Evolutionary conservation across 1,140 invertebrate species (phyloP), one percentile per base, ranked within the genome.

Genomic region (Portunus trituberculatus): DNA sequence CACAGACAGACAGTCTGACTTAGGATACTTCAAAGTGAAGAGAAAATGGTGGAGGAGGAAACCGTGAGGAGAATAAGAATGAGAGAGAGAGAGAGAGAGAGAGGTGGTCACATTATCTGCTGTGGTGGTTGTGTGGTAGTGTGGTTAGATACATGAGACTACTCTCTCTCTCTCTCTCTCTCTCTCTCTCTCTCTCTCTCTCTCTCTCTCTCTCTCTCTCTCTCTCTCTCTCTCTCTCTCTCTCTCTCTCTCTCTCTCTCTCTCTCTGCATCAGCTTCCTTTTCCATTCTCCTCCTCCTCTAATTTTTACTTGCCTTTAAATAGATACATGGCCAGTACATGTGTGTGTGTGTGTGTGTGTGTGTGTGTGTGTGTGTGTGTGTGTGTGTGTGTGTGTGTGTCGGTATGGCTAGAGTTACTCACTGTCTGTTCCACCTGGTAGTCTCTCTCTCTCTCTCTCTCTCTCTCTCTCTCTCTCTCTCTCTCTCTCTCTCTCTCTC

Each of bases 41-140:
- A 76, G 67, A 76, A 59, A 76, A 76, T 76, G 67, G 67, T 7
- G 25, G 67, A 76, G 67, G 67, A 76, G 52, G 52, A 76, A 8
- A 76, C 0, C 67, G 67, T 76, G 67, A n/a, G 20, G 67, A 76
- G 67, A 76, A 76, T 76, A 76, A n/a, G 67, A 76, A 76, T 76
- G 67, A 76, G 67, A 76, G 67, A 76, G 67, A 76, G 67, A 76
- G 67, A 76, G 67, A 76, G 67, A 76, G 67, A n/a, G 67, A 76
- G 67, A n/a, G 4, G 12, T 76, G 67, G 67, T 76, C 67, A 76
- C n/a, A n/a, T 76, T 76, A 76, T 76, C 67, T 76, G 67, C n/a
- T n/a, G n/a, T 76, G 67, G 67, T 76, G 52, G 52, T 59, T 59
- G 52, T 59, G 52, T 59, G 52, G 52, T 76, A n/a, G 67, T 76